These are phyloP conservation scores for Euwallacea fornicatus DNA, from an alignment of 1,140 invertebrate genomes.

Conservation along the genomic window DNA sequence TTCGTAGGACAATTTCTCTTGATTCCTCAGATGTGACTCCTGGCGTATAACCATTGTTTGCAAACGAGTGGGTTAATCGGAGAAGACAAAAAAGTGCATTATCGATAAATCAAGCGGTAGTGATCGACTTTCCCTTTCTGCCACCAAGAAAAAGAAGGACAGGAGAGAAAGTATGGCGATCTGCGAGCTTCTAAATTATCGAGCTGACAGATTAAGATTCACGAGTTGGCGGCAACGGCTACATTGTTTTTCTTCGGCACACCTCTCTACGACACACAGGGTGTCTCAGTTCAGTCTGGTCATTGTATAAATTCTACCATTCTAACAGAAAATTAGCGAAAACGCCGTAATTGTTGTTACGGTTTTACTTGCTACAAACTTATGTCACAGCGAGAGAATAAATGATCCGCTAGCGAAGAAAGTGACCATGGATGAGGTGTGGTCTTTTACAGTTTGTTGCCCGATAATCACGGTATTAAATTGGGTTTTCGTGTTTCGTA, in stretches of 20 bases:
- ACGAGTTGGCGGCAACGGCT: slow-evolving; percentile 13
- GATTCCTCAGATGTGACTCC: no score
- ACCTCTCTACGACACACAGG: not conserved
- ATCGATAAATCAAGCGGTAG: slow-evolving; percentile 10
- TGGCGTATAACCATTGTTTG: no score
- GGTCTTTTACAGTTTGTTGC: not conserved
- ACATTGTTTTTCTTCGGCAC: slow-evolving; percentile 12
- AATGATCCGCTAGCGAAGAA: not conserved
- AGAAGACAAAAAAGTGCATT: not conserved
- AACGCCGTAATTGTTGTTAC: no score
- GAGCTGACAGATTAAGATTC: slow-evolving; percentile 23
- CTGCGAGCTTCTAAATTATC: slow-evolving; percentile 18
- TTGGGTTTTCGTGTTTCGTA: not conserved
- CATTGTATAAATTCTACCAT: no score
- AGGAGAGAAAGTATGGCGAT: slow-evolving; percentile 15
- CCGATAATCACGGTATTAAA: not conserved
- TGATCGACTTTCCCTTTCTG: slow-evolving; percentile 24
- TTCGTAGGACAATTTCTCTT: no score
- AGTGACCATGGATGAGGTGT: not conserved
- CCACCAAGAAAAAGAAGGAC: slow-evolving; percentile 11
- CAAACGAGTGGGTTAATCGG: no score
- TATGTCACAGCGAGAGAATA: not conserved
- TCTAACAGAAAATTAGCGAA: no score
- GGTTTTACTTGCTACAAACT: not conserved
- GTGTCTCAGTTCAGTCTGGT: not conserved